phyloP scores from a whole-genome alignment of 2,797 vertebrate species.

The Pseudocheirus occidentalis region DNA sequence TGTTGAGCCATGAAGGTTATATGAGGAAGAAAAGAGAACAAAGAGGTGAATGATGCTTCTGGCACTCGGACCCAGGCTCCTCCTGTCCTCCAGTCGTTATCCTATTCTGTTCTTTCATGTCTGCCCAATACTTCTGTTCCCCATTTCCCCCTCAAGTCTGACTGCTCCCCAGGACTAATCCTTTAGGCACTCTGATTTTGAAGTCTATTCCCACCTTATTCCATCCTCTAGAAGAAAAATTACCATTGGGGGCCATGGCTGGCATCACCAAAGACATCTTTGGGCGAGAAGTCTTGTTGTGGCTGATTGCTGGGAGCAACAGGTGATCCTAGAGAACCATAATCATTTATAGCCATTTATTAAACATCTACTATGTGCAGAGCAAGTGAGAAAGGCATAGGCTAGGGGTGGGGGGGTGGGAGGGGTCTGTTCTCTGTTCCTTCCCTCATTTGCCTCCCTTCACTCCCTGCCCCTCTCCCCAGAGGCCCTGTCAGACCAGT shows the following conservation, averaged over 20 bases:
- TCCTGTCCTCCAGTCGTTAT: neutral
- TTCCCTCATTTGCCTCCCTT: neutral
- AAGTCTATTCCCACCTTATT: neutral
- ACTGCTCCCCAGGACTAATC: neutral
- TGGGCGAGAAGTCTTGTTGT: slow-evolving; percentile 87
- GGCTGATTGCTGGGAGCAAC: slow-evolving; percentile 85
- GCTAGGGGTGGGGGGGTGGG: no score
- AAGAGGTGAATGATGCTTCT: slow-evolving; percentile 9
- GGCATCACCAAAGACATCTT: slow-evolving; percentile 96
- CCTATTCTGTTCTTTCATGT: neutral
- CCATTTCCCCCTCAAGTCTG: neutral
- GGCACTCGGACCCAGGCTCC: neutral
- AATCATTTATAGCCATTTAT: neutral
- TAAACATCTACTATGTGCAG: neutral
- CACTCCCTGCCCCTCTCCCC: neutral
- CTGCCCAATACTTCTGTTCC: neutral
- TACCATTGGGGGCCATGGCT: slow-evolving; percentile 90
- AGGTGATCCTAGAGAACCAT: slow-evolving; percentile 81
- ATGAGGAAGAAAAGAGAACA: neutral
- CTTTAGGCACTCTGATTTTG: neutral
- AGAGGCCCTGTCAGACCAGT: neutral
- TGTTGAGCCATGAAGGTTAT: neutral
- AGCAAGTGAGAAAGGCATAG: neutral
- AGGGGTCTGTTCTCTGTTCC: neutral
- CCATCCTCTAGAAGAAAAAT: neutral